Evolutionary conservation across 1,140 invertebrate species (phyloP), one percentile per base, ranked within the genome.

Genomic region (Habropoda laboriosa): DNA sequence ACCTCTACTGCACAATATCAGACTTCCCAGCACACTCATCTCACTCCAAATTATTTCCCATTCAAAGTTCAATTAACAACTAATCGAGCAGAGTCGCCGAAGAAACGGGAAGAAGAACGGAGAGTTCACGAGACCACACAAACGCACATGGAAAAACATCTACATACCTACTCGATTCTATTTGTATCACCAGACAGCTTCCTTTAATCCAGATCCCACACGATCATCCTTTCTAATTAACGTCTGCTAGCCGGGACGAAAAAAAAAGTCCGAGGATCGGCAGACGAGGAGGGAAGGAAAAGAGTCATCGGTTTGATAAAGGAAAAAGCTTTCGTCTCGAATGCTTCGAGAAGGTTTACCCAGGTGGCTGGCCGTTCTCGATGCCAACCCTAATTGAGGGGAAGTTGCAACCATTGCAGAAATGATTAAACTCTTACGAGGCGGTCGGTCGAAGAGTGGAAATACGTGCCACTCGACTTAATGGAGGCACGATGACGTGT

Each of bases 331-430:
- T 66, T 72, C 61, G 72, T 51, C 58, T 75, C 38, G 71, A 40
- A 66, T 18, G 49, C 38, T 60, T 53, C n/a, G 60, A 67, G 75
- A 66, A 63, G 81, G 88, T 90, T 90, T 90, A 87, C 85, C 80
- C 88, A 89, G 87, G 86, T 90, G 87, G 61, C 63, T 38, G 30
- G 66, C 80, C 60, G 76, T 82, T 55, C 60, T 75, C 71, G 70
- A 82, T 79, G 80, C 45, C 49, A 79, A 57, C 76, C 79, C 82
- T 89, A 90, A 90, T 90, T 90, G 88, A 90, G 87, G 87, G 70
- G 81, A 89, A 82, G 80, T 79, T 78, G 66, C 79, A 70, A 55
- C 85, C 78, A 87, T 82, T 72, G 66, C 76, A 81, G 75, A 82
- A 85, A 85, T 71, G 77, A 73, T 81, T 87, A 87, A 87, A 86